Conservation (phyloP, 2,113 vertebrate species). For the Gracilinanus agilis region DNA sequence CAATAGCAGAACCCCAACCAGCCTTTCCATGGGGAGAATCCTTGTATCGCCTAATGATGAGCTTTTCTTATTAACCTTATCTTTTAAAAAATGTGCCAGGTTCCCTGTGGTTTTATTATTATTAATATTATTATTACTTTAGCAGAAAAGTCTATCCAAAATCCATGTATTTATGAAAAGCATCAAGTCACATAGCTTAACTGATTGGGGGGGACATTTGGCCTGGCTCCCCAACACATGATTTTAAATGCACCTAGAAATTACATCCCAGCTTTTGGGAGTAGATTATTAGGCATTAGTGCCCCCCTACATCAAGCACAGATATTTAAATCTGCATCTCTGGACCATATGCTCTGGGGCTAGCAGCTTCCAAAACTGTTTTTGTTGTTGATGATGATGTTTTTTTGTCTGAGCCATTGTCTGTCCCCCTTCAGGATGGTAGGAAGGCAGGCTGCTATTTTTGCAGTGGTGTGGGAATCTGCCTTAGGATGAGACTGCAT, state of each 20-base stretch:
- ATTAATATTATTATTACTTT: not conserved
- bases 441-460: not conserved
- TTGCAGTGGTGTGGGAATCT: not conserved
- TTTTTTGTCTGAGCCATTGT: too few relatives aligned
- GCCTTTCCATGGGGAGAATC: not conserved
- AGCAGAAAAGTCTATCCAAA: not conserved
- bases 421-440: not conserved
- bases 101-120: not conserved
- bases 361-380: not conserved
- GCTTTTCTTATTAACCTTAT: not conserved
- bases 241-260: not conserved
- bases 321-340: not conserved
- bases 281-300: not conserved
- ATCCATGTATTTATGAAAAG: not conserved
- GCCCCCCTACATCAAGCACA: not conserved
- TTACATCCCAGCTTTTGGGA: not conserved
- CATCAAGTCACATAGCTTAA: not conserved
- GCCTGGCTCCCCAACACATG: not conserved
- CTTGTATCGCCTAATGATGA: not conserved
- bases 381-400: not conserved
- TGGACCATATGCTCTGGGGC: not conserved
- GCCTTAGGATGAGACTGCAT: not conserved
- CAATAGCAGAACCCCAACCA: not conserved
- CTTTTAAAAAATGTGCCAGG: not conserved
- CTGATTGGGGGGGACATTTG: not conserved